Base-by-base conservation (phyloP, 2,888 invertebrate genomes). In the Lasioglossum zephyrum region DNA sequence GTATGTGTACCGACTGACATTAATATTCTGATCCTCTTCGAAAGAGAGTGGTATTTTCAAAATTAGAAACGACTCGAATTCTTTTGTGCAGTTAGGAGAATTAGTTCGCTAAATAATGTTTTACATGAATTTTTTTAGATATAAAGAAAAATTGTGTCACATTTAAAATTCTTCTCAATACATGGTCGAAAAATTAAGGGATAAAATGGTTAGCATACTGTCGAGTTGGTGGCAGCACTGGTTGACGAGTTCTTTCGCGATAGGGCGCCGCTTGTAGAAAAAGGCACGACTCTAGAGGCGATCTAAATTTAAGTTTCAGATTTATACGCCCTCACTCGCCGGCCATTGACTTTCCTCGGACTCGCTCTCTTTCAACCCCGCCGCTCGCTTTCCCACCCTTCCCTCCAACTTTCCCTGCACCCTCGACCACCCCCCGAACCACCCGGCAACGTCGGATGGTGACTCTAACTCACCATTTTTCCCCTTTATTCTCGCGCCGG, bases 241-340 rank as follows among this genome's bases (percentile, higher is more conserved):
- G 4, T 70, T 87, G 74, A 84, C 70, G 41, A 26, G 53, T 26
- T 47, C 66, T 53, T 36, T 31, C 39, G 39, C 57, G 74, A 73
- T 76, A 69, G 81, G 81, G 72, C 84, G 77, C n/a, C 41, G 47
- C 74, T 66, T 72, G 77, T 77, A 75, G 83, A 82, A 80, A 77
- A 82, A 82, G 70, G 73, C 79, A 75, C 74, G 85, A 87, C 66
- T 91, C 88, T 86, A 78, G 86, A 89, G 87, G 81, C 84, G 88
- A 90, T 94, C 94, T 94, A 94, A 93, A 94, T 93, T 94, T 94
- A 94, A 93, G 92, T 91, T 88, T 83, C 89, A 89, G 92, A 93
- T 93, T 93, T 93, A 92, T 92, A 92, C 92, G 92, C 90, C 92
- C 89, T 88, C 90, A 80, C 89, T 87, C 86, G 85, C 79, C 92